Conservation (phyloP, 2,113 vertebrate species). For the mouse (Mus musculus) region GRCm39 chr10:116151501-116152000, state of each 20-base stretch:
- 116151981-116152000: neutral
- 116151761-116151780: neutral
- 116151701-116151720: neutral
- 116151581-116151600: neutral
- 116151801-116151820: neutral
- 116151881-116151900: neutral
- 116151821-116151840: neutral
- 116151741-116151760: neutral
- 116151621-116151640: neutral
- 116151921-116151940: neutral
- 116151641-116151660: neutral
- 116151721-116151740: neutral
- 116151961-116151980: neutral
- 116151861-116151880: slow-evolving; percentile 34
- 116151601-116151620: neutral
- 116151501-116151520: neutral
- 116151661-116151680: neutral
- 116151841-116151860: neutral
- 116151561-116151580: neutral
- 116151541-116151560: neutral
- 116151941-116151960: neutral
- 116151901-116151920: neutral
- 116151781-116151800: neutral
- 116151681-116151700: neutral
- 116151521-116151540: neutral